phyloP scores from a whole-genome alignment of 2,888 invertebrate genomes.

The Mythimna vitellina region DNA sequence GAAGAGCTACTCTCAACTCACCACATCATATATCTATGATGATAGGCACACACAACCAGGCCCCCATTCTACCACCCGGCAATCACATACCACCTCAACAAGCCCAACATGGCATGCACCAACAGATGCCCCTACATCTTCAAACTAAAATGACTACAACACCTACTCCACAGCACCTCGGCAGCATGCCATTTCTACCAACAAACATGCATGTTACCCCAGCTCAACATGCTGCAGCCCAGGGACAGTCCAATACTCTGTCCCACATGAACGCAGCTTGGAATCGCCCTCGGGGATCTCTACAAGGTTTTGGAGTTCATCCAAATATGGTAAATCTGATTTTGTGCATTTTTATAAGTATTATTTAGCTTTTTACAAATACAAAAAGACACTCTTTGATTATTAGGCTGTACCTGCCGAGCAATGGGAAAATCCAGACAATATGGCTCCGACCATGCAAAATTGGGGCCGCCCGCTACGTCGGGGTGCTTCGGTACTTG shows the following conservation, averaged over 20 bases:
- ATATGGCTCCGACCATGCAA: conserved; percentile 64
- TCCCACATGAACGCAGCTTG: conserved; percentile 77
- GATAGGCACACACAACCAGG: conserved; percentile 52
- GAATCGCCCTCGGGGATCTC: conserved; percentile 79
- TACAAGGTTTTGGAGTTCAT: conserved; percentile 80
- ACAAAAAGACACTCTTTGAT: neutral
- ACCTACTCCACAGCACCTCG: conserved; percentile 72
- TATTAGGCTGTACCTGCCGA: conserved; percentile 69
- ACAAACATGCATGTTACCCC: conserved; percentile 73
- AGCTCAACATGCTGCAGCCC: conserved; percentile 66
- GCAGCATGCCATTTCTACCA: conserved; percentile 84
- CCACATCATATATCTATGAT: conserved; percentile 63
- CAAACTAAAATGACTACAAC: conserved; percentile 71
- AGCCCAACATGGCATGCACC: conserved; percentile 44
- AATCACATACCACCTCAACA: conserved; percentile 72
- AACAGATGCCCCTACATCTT: conserved; percentile 73
- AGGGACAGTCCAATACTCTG: conserved; percentile 74
- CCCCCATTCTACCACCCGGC: conserved; percentile 24
- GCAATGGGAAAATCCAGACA: conserved; percentile 79
- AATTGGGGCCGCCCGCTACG: conserved; percentile 83
- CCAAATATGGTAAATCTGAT: conserved; percentile 74
- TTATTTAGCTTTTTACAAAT: neutral
- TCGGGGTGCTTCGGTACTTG: conserved; percentile 84
- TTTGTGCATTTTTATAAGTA: neutral
- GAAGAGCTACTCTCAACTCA: conserved; percentile 75